Percentiles rank a stretch among this genome's conserved stretches.
Evolutionary conservation across 2,888 invertebrate species (phyloP).

Genomic region (Trichogramma evanescens): DNA sequence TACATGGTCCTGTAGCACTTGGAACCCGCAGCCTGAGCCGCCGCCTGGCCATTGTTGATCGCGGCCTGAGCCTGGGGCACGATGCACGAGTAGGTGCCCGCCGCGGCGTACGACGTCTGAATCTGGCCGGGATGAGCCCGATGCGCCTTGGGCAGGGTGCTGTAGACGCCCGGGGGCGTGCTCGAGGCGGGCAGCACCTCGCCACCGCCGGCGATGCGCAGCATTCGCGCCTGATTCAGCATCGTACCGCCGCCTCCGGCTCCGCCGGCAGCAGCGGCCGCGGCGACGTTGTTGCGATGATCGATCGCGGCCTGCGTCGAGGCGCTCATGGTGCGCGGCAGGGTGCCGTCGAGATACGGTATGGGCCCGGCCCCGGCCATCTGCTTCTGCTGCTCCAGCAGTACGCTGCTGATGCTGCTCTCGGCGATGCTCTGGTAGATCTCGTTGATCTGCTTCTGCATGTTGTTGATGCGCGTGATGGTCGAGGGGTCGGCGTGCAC

Average conservation of each 20-base stretch:
- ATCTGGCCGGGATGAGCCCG: slow-evolving; percentile 18
- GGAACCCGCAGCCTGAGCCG: slow-evolving; percentile 27
- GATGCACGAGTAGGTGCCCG: slow-evolving; percentile 34
- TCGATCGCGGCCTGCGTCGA: background rate
- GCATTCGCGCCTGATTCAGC: slow-evolving; percentile 23
- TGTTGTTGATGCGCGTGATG: slow-evolving; percentile 41
- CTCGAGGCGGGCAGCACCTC: background rate
- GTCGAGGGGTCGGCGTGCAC: slow-evolving; percentile 33
- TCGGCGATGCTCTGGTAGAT: slow-evolving; percentile 44
- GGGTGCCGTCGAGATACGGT: slow-evolving; percentile 36
- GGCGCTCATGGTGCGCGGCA: slow-evolving; percentile 27
- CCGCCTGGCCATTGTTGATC: slow-evolving; percentile 30
- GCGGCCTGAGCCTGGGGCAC: slow-evolving; percentile 17
- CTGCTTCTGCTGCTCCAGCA: slow-evolving; percentile 22
- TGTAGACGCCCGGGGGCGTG: slow-evolving; percentile 25
- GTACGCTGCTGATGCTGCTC: slow-evolving; percentile 16
- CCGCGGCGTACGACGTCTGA: slow-evolving; percentile 20
- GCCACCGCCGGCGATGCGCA: slow-evolving; percentile 14
- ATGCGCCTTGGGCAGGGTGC: slow-evolving; percentile 28
- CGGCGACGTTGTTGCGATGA: background rate
- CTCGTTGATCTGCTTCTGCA: slow-evolving; percentile 40
- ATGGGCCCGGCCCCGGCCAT: slow-evolving; percentile 26
- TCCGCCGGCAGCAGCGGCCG: slow-evolving; percentile 5
- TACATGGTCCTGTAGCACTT: slow-evolving; percentile 45
- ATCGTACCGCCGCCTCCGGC: background rate